These are phyloP conservation scores for Zoanthus sociatus DNA, from an alignment of 92 coral and sea anemone genomes.

Conservation along the genomic window DNA sequence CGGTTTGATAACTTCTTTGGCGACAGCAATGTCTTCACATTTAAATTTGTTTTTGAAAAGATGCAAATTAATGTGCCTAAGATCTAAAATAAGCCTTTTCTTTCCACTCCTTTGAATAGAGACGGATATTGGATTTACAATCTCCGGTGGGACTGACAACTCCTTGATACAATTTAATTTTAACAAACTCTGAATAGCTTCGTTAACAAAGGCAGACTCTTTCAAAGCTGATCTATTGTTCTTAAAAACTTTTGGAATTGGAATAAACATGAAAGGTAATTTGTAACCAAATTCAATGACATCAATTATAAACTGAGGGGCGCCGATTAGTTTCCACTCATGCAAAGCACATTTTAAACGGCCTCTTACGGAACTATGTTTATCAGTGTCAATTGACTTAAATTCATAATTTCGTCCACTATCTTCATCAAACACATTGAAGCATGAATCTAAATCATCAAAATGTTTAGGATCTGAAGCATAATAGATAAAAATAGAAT, in stretches of 20 bases:
- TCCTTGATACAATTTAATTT: background rate
- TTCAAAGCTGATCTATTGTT: conserved; percentile 30
- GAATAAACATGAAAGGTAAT: conserved; percentile 15
- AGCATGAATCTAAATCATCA: background rate
- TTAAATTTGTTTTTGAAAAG: conserved; percentile 46
- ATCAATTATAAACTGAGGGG: conserved; percentile 24
- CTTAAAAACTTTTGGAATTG: background rate
- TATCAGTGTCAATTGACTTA: background rate
- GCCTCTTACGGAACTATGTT: background rate
- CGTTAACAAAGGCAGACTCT: conserved; percentile 10
- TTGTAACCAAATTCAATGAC: conserved; percentile 21
- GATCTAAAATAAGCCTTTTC: conserved; percentile 49
- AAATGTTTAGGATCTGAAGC: background rate
- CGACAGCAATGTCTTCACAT: conserved; percentile 38
- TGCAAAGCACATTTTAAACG: background rate
- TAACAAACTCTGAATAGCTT: conserved; percentile 17
- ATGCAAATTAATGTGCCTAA: conserved; percentile 34
- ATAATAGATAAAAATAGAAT: background rate
- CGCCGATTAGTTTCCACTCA: background rate
- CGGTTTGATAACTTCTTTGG: conserved; percentile 34
- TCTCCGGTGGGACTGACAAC: conserved; percentile 11
- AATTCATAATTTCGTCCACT: conserved; percentile 5
- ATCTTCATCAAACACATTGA: background rate
- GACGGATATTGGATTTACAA: conserved; percentile 20
- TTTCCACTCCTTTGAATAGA: conserved; percentile 42